These are phyloP conservation scores for Cataglyphis livida DNA, from an alignment of 2,888 invertebrate genomes.

Conservation along the genomic window DNA sequence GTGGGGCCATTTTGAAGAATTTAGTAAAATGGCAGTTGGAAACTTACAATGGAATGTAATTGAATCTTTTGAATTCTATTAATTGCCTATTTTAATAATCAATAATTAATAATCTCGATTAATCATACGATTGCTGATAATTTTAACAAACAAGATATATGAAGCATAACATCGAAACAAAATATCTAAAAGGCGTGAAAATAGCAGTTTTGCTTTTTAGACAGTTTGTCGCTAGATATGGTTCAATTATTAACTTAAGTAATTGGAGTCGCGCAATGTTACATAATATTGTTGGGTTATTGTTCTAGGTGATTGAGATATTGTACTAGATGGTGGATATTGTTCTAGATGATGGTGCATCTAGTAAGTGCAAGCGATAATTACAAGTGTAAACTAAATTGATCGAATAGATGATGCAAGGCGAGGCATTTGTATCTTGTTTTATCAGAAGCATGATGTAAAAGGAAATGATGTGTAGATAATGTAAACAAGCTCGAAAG, in stretches of 20 bases:
- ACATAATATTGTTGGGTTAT: neutral
- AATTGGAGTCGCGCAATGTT: neutral
- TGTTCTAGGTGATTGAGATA: neutral
- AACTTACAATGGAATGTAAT: neutral
- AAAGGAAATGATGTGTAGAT: conserved; percentile 11
- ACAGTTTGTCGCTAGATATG: neutral
- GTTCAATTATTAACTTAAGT: neutral
- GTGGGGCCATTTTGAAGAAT: neutral
- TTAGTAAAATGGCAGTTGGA: neutral
- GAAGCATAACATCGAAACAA: neutral
- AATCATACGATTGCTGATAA: neutral
- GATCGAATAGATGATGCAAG: neutral
- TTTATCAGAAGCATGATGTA: neutral
- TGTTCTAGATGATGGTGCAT: neutral
- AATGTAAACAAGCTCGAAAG: conserved; percentile 52
- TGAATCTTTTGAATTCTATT: neutral
- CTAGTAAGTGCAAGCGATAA: neutral
- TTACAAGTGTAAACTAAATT: conserved; percentile 26
- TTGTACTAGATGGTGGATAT: neutral
- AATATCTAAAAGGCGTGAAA: neutral
- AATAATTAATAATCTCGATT: neutral
- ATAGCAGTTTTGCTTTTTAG: neutral
- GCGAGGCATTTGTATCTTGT: neutral
- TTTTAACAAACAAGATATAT: neutral
- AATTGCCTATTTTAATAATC: neutral